Percentiles rank a stretch among this genome's conserved stretches.
These are phyloP conservation scores for Ambastaia sidthimunki DNA, from an alignment of 2,797 vertebrate species.

Conservation along the genomic window DNA sequence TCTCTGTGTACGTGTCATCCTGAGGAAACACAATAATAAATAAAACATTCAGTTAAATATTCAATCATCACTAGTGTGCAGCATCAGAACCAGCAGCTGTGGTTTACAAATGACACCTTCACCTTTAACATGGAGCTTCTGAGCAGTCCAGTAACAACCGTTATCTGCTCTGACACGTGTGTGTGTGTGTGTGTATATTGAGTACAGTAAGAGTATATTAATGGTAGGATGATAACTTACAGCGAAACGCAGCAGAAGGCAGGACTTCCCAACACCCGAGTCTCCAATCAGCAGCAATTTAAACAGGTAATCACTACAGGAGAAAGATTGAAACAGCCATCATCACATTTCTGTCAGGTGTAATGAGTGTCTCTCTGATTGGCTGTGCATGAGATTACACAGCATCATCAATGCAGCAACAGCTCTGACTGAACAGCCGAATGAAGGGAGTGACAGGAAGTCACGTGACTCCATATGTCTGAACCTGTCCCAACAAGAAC, in stretches of 20 bases:
- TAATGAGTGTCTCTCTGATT: background rate
- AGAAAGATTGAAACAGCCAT: background rate
- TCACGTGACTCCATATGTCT: constrained; percentile 14
- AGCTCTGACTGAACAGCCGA: background rate
- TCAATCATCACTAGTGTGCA: no score
- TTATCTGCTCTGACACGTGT: background rate
- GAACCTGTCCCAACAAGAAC: no score
- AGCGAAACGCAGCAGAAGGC: constrained; percentile 97
- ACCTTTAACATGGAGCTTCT: background rate
- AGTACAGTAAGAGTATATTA: background rate
- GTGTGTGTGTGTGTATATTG: background rate
- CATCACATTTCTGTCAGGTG: constrained; percentile 21
- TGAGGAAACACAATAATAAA: constrained; percentile 56
- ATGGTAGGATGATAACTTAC: constrained; percentile 79
- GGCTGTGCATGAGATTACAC: background rate
- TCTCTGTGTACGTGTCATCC: constrained; percentile 98
- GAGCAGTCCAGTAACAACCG: background rate
- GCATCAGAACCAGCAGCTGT: no score
- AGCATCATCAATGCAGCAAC: background rate
- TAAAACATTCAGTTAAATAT: background rate
- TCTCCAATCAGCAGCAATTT: constrained; percentile 98
- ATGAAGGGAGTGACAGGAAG: constrained; percentile 3
- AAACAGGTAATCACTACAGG: constrained; percentile 97
- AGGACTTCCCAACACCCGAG: constrained; percentile 97
- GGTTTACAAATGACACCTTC: background rate